A percentile compares a stretch with the other conserved stretches of the same genome.
phyloP scores from a whole-genome alignment of 2,797 vertebrate species.

The Nannoperca australis region DNA sequence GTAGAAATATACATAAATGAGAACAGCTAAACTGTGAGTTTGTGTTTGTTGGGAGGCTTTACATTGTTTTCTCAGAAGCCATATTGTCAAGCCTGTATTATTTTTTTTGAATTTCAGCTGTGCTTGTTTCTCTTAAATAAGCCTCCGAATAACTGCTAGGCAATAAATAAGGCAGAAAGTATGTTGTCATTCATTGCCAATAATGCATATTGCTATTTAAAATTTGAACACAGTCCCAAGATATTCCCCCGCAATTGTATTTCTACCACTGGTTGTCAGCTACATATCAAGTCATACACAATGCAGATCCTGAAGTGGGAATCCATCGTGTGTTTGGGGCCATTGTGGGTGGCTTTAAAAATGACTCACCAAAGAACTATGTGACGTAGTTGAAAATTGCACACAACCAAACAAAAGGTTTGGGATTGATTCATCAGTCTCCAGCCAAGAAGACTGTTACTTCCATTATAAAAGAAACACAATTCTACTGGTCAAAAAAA shows the following conservation, averaged over 20 bases:
- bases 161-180: not conserved
- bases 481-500: not conserved
- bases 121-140: not conserved
- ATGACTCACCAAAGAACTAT: slow-evolving; percentile 36
- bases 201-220: not conserved
- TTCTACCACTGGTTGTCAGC: not conserved
- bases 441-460: not conserved
- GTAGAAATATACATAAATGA: not conserved
- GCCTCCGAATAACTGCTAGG: not conserved
- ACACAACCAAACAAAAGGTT: slow-evolving; percentile 5
- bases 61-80: not conserved
- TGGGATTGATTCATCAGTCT: slow-evolving; percentile 11
- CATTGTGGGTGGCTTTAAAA: slow-evolving; percentile 39
- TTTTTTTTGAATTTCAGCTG: slow-evolving; percentile 13
- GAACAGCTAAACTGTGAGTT: not conserved
- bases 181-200: not conserved
- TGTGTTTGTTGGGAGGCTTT: slow-evolving; percentile 26
- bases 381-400: not conserved
- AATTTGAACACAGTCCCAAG: not conserved
- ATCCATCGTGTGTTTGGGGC: slow-evolving; percentile 20
- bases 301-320: slow-evolving; percentile 16
- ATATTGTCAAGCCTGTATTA: not conserved
- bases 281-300: not conserved
- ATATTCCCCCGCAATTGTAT: slow-evolving; percentile 2
- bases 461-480: not conserved